These are phyloP conservation scores for Subanguina moxae DNA, from an alignment of 1,140 invertebrate genomes.

Conservation along the genomic window DNA sequence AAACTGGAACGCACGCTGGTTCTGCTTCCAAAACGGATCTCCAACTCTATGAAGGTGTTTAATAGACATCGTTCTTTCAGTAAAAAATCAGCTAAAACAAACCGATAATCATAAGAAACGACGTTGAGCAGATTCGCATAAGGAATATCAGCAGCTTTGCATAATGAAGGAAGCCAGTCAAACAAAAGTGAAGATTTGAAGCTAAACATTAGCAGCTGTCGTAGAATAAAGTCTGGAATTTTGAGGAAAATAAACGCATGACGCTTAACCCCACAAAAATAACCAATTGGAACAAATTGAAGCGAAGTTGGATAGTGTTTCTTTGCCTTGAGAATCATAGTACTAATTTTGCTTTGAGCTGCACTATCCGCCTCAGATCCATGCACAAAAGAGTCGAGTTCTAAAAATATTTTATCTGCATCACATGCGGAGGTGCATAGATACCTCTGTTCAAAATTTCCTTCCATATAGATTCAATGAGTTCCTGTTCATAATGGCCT, in stretches of 20 bases:
- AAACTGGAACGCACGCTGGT: conserved; percentile 26
- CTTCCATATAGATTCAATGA: conserved; percentile 65
- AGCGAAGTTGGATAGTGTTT: conserved; percentile 23
- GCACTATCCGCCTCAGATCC: neutral
- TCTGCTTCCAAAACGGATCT: conserved; percentile 35
- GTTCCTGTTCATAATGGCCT: conserved; percentile 62
- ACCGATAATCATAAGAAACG: conserved; percentile 32
- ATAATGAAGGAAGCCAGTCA: conserved; percentile 29
- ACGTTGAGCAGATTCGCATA: conserved; percentile 11
- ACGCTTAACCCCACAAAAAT: neutral
- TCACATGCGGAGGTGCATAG: conserved; percentile 11
- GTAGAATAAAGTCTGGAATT: conserved; percentile 33
- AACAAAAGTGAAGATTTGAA: conserved; percentile 15
- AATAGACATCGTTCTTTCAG: neutral
- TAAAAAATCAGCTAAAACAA: conserved; percentile 7
- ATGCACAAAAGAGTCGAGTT: conserved; percentile 15
- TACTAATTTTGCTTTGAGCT: conserved; percentile 7
- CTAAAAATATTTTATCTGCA: conserved; percentile 13
- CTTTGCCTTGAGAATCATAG: conserved; percentile 17
- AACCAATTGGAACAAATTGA: conserved; percentile 34
- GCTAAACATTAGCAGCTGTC: conserved; percentile 25
- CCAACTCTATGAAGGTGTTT: neutral
- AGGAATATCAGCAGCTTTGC: conserved; percentile 25
- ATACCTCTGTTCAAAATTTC: conserved; percentile 65
- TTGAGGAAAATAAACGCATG: conserved; percentile 13